Base-by-base conservation (phyloP, 92 coral and sea anemone genomes). In the Umimayanthus kanabou region DNA sequence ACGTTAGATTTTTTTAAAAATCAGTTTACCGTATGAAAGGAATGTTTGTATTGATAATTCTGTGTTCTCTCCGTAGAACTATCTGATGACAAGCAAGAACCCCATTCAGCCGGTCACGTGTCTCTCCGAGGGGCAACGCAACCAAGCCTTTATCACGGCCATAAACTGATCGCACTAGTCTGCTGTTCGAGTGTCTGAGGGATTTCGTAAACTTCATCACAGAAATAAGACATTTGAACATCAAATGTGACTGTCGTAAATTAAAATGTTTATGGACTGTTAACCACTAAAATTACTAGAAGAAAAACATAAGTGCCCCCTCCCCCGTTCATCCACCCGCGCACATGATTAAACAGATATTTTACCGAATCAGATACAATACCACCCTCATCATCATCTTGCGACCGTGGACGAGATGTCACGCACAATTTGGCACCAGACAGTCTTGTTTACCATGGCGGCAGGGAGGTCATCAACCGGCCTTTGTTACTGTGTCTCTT, bases 41-140 rank as follows among this genome's bases (percentile, higher is more conserved):
- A 53, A 15, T 13, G 18, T 53, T 53, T 53, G 58, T 53, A 53
- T 53, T 53, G 58, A 9, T 78, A 78, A 45, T n/a, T 28, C 16
- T 78, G 29, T n/a, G 30, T 45, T 78, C 66, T 47, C 18, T 83
- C 78, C 5, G 25, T 37, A 83, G 87, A 83, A 83, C 28, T 83
- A 83, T 70, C 55, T 83, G 77, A 20, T 83, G 43, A 83, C 76
- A 25, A 83, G 87, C 87, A 26, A 47, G 55, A 83, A 83, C 5
- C 87, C 87, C 30, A 83, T 83, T 9, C 87, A 83, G 61, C 87
- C 87, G 65, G 87, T 83, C 79, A 83, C 87, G 67, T 83, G 87
- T 15, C 42, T 83, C 33, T 22, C 87, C 15, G 87, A 83, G 40
- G 87, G 87, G 13, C 77, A 70, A 57, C 78, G 42, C 28, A 83